These are phyloP conservation scores for Dufourea novaeangliae DNA, from an alignment of 1,140 invertebrate species.

Conservation along the genomic window DNA sequence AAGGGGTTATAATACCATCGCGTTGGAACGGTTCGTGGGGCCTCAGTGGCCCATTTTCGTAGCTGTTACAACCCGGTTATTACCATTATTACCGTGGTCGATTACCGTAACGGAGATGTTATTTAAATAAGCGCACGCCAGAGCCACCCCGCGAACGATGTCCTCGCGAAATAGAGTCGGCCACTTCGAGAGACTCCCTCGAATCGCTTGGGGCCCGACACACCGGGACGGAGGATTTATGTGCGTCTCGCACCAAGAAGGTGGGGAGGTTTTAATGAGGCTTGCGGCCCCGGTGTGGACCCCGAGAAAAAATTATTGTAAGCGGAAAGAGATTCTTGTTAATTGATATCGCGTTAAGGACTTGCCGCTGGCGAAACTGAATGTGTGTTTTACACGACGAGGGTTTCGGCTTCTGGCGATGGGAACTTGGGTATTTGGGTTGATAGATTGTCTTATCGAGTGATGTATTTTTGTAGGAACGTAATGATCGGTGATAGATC, in stretches of 20 bases:
- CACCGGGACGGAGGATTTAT: slow-evolving; percentile 33
- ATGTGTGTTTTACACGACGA: not conserved
- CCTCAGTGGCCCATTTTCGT: slow-evolving; percentile 71
- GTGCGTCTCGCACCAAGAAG: slow-evolving; percentile 30
- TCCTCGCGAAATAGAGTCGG: slow-evolving; percentile 53
- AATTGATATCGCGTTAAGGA: slow-evolving; percentile 42
- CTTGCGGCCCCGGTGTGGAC: not conserved
- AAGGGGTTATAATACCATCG: slow-evolving; percentile 24
- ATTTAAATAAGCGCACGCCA: slow-evolving; percentile 66
- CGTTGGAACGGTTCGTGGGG: slow-evolving; percentile 28
- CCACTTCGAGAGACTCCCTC: slow-evolving; percentile 10
- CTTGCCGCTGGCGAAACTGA: slow-evolving; percentile 17
- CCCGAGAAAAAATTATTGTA: slow-evolving; percentile 42
- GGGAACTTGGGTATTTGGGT: not conserved
- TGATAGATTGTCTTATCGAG: not conserved
- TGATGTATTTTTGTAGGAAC: too few relatives aligned
- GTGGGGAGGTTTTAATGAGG: slow-evolving; percentile 52
- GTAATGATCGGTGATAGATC: not conserved
- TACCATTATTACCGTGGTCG: slow-evolving; percentile 66
- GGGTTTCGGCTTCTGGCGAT: not conserved
- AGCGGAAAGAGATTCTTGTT: slow-evolving; percentile 50
- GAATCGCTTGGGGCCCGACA: not conserved
- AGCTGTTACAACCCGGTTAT: slow-evolving; percentile 64
- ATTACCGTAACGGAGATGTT: slow-evolving; percentile 73
- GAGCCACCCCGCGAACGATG: slow-evolving; percentile 45